These are phyloP conservation scores for Montipora capitata DNA, from an alignment of 92 coral and sea anemone species.

Conservation along the genomic window DNA sequence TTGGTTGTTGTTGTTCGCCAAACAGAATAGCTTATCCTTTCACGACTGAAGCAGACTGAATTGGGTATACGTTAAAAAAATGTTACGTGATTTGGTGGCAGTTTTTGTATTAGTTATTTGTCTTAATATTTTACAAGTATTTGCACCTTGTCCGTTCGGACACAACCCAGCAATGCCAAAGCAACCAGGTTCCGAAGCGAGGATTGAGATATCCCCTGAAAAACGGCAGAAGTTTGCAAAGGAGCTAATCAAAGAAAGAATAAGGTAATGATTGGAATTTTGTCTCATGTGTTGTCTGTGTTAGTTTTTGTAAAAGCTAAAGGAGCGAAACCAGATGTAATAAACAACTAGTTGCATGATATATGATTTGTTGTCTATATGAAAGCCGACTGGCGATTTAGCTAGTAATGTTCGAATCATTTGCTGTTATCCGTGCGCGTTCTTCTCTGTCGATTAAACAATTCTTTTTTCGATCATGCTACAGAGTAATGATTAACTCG, in stretches of 20 bases:
- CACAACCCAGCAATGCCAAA: background rate
- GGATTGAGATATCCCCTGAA: background rate
- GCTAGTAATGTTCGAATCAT: no score
- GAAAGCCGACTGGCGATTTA: no score
- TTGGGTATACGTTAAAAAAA: background rate
- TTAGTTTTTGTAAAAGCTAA: background rate
- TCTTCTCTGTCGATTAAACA: background rate
- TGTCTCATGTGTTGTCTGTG: background rate
- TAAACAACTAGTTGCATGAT: background rate
- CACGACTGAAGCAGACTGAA: background rate
- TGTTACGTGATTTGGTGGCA: conserved; percentile 1
- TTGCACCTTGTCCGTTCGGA: conserved; percentile 13
- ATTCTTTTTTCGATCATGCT: background rate
- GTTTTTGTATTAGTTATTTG: background rate
- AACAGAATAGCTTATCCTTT: background rate
- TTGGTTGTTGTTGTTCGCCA: background rate
- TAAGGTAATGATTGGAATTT: background rate
- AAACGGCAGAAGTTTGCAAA: background rate
- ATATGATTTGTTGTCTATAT: background rate
- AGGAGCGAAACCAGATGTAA: background rate
- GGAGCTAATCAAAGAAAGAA: background rate
- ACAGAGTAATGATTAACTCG: conserved; percentile 43
- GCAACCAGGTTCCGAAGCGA: background rate
- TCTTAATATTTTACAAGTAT: background rate
- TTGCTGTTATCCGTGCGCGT: background rate